A percentile compares a stretch with the other conserved stretches of the same genome.
Conservation (phyloP, 2,113 vertebrate genomes). For the Tupaia tana region DNA sequence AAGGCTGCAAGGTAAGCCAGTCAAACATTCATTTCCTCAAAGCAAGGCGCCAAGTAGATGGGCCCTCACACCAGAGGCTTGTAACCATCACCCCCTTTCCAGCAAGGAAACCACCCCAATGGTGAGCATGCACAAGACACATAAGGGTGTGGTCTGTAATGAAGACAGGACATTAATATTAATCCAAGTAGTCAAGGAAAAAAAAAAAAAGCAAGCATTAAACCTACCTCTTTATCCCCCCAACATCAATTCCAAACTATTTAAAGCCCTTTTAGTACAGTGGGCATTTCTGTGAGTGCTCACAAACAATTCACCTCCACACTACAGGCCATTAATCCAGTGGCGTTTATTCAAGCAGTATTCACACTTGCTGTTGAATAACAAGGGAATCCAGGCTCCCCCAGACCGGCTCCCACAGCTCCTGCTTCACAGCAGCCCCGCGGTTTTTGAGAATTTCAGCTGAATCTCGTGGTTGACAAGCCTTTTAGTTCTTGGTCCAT, state of each 20-base stretch:
- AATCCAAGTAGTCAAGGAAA: background rate
- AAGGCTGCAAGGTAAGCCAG: background rate
- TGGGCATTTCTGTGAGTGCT: conserved; percentile 31
- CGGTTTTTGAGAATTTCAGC: conserved; percentile 40
- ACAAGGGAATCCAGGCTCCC: conserved; percentile 55
- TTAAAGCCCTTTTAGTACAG: conserved; percentile 10
- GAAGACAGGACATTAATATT: background rate
- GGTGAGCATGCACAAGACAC: background rate
- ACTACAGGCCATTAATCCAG: conserved; percentile 64
- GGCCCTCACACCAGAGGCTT: background rate
- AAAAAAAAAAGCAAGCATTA: background rate
- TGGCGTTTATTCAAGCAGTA: conserved; percentile 71
- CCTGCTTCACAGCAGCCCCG: conserved; percentile 41
- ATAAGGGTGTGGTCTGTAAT: background rate
- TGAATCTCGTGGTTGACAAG: conserved; percentile 10
- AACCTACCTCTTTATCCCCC: background rate
- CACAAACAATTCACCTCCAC: conserved; percentile 66
- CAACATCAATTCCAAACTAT: background rate
- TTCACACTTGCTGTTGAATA: conserved; percentile 69
- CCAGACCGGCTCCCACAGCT: background rate
- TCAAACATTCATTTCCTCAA: background rate
- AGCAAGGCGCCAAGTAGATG: background rate
- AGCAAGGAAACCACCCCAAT: background rate
- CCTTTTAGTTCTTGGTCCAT: background rate
- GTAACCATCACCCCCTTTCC: background rate